phyloP scores from a whole-genome alignment of 2,797 vertebrate genomes.

The Heteromormyrus szaboi region DNA sequence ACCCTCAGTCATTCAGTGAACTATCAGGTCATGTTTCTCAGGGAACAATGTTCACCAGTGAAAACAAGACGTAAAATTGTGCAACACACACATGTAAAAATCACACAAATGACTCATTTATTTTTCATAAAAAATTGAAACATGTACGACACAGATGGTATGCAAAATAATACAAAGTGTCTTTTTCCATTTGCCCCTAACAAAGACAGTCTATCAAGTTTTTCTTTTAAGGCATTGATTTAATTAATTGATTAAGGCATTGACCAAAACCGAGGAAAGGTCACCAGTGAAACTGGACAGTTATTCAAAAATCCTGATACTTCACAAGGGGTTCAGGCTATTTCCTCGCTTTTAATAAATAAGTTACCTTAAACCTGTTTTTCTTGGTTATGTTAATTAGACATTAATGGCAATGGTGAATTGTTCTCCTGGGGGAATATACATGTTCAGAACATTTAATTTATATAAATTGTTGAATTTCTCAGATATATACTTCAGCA shows the following conservation, averaged over 20 bases:
- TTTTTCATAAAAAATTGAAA: slow-evolving; percentile 17
- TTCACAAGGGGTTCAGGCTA: background rate
- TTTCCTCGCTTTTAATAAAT: background rate
- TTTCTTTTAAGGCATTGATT: background rate
- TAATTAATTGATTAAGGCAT: background rate
- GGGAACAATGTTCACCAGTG: slow-evolving; percentile 62
- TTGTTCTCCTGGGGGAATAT: slow-evolving; percentile 13
- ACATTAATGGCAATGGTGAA: background rate
- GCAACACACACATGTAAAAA: slow-evolving; percentile 13
- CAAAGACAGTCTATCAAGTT: slow-evolving; percentile 54
- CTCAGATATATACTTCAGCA: background rate
- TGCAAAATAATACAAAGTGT: slow-evolving; percentile 39
- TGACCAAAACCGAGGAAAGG: background rate
- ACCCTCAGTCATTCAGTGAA: background rate
- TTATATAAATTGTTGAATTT: background rate
- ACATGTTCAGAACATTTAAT: background rate
- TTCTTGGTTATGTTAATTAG: background rate
- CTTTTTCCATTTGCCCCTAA: slow-evolving; percentile 43
- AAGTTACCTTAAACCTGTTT: background rate
- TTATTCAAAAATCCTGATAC: background rate
- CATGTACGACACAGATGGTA: slow-evolving; percentile 22
- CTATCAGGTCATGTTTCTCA: slow-evolving; percentile 46
- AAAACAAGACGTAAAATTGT: slow-evolving; percentile 42
- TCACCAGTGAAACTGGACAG: background rate
- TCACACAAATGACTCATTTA: background rate